Evolutionary conservation across 1,140 invertebrate genomes (phyloP), one percentile per base, ranked within the genome.

Genomic region (Acromyrmex charruanus): DNA sequence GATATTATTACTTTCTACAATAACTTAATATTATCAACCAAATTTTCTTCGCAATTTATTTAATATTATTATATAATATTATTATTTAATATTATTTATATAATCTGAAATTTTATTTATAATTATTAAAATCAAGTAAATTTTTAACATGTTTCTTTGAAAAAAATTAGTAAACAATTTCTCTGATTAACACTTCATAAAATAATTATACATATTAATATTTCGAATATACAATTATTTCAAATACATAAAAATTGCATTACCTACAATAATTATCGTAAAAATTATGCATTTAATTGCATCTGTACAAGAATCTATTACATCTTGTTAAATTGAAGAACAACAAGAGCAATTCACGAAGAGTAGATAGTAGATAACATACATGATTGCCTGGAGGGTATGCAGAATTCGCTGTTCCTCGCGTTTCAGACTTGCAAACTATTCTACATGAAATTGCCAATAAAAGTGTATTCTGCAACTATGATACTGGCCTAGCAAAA

Each of bases 401-500:
- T 89, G 88, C 88, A 74, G 79, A 90, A 89, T 89, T 90, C 74
- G 88, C 86, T 87, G 85, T 59, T 81, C 77, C 51, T 89, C 87
- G 63, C 82, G 88, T 72, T 90, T 80, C 88, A 66, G 35, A 86
- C 89, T 84, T 75, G 85, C 85, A 87, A 87, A 87, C 89, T 87
- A 87, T 91, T 89, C 88, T 79, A 49, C 79, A 89, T 87, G 88
- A 91, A 92, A 93, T 93, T 93, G 92, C n/a, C 90, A 87, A 93
- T 93, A 92, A 93, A 93, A 91, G 91, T 89, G 90, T 89, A 92
- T 92, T 93, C 91, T 90, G 63, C 87, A 85, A 69, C 85, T 74
- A 85, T 85, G 85, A 87, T 77, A 88, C 79, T 71, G 85, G 75
- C 71, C 85, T 82, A 77, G 79, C 89, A 80, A 92, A 89, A 88